Evolutionary conservation across 2,797 vertebrate genomes (phyloP), one percentile per base, ranked within the genome.

Genomic region (Amphiprion clarkii): DNA sequence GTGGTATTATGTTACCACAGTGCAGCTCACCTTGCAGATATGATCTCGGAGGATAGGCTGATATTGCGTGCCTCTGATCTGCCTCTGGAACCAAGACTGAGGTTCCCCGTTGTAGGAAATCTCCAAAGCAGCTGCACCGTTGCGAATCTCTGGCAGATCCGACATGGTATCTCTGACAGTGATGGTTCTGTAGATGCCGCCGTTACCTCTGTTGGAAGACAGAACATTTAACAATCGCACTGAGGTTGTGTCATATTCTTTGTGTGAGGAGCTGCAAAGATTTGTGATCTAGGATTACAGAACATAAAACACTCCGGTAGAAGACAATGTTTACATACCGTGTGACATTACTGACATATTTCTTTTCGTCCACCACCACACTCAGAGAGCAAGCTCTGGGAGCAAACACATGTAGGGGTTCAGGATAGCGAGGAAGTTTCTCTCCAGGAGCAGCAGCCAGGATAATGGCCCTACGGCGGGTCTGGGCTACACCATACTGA

Each of bases 31-130:
- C 96, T 99, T 99, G 88, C 98, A 99, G 91, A 99, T 96, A 42
- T 99, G 98, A 78, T 99, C 98, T 92, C 95, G 93, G 91, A 99
- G 97, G 87, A 99, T 99, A 23, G 98, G 98, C 84, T 99, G 98
- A 78, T 99, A 99, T 83, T 99, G 97, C 0, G 97, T 95, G 40
- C 98, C 98, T 49, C 98, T 93, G 76, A 98, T 98, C 76, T 99
- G 97, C 67, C 98, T 95, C 94, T 99, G 98, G 93, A 99, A 99
- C 98, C 98, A 99, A n/a, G 98, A 99, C 93, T 98, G 98, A 0
- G 98, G 98, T 68, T 99, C 98, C 0, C 98, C 97, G 0, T 99
- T 99, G 90, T 99, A 99, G 17, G 97, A 96, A 69, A 99, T 99
- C 92, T 99, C 98, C 65, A 97, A 76, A 0, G 95, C 94, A 0